Evolutionary conservation across 2,113 vertebrate species (phyloP).

Genomic region (Chroicocephalus ridibundus): DNA sequence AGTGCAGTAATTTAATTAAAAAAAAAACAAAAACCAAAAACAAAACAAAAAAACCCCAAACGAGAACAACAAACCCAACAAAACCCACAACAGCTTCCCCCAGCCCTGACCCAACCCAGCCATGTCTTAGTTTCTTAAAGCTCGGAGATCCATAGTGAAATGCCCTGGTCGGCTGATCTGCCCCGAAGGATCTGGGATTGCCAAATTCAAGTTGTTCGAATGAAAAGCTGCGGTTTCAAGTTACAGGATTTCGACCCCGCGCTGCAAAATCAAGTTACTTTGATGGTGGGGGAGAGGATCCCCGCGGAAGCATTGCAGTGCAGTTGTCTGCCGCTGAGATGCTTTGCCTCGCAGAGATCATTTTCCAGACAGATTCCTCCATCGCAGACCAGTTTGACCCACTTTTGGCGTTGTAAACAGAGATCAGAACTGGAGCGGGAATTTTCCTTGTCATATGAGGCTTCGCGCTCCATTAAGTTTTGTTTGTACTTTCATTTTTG

Average conservation of each 20-base stretch:
- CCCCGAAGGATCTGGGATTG: neutral
- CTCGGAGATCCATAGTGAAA: neutral
- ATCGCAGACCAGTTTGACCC: constrained; percentile 29
- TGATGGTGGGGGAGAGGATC: neutral
- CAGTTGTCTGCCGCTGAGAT: neutral
- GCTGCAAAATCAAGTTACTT: neutral
- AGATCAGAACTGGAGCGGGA: constrained; percentile 38
- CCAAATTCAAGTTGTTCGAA: neutral
- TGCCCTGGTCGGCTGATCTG: neutral
- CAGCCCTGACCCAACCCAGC: neutral
- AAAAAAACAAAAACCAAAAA: neutral
- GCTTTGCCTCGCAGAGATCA: constrained; percentile 26
- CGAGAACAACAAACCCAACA: neutral
- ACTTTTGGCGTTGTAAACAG: constrained; percentile 40
- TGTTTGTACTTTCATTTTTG: constrained; percentile 43
- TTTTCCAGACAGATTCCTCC: neutral
- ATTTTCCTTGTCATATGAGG: constrained; percentile 55
- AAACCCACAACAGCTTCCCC: too few relatives aligned
- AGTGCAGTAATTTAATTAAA: neutral
- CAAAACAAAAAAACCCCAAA: neutral
- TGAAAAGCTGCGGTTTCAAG: neutral
- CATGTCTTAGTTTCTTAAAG: neutral
- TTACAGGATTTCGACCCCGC: neutral
- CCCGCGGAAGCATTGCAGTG: neutral
- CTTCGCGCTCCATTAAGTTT: constrained; percentile 47